These are phyloP conservation scores for Nicator chloris DNA, from an alignment of 2,113 vertebrate genomes.

Conservation along the genomic window DNA sequence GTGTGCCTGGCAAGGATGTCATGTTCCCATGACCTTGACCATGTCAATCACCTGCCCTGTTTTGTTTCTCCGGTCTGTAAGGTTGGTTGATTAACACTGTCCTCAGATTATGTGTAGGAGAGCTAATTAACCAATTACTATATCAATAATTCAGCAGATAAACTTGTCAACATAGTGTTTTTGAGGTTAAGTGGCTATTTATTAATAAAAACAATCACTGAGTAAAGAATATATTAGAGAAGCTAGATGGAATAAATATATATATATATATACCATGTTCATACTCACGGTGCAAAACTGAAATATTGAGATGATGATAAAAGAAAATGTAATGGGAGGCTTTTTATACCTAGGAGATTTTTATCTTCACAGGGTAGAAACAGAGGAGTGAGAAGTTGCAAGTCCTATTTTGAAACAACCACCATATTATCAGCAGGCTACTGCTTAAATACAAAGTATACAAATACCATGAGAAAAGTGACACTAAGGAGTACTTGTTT, in stretches of 20 bases:
- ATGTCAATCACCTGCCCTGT: background rate
- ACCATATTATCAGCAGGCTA: background rate
- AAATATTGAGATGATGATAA: background rate
- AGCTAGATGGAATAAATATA: background rate
- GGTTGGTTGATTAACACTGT: background rate
- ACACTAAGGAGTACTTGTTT: background rate
- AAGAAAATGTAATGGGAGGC: background rate
- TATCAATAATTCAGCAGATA: background rate
- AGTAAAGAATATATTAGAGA: background rate
- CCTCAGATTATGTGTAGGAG: background rate
- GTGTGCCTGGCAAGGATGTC: background rate
- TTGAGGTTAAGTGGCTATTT: background rate
- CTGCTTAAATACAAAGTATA: conserved; percentile 46
- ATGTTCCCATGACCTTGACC: background rate
- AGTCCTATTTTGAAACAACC: background rate
- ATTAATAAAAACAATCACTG: background rate
- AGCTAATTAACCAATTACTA: background rate
- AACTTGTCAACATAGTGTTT: background rate
- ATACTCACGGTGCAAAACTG: background rate
- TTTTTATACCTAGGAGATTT: background rate
- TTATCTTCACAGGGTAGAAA: background rate
- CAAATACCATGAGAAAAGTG: background rate
- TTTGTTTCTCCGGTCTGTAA: background rate
- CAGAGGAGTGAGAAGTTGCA: background rate
- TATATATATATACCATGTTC: background rate